These are phyloP conservation scores for Zosterops borbonicus DNA, from an alignment of 2,113 vertebrate genomes.

Conservation along the genomic window DNA sequence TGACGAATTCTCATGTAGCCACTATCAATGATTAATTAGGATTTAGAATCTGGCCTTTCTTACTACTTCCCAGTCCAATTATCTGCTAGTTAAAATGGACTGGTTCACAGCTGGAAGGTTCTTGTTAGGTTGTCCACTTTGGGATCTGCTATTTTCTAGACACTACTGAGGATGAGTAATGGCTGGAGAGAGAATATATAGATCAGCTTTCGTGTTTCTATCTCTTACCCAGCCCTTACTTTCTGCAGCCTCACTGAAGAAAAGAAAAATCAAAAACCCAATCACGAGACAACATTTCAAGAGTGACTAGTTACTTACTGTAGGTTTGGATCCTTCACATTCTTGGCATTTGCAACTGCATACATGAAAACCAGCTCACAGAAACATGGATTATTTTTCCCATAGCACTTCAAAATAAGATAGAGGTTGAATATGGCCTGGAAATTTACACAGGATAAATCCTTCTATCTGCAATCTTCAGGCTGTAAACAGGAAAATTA, in stretches of 20 bases:
- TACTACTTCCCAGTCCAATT: neutral
- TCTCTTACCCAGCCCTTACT: neutral
- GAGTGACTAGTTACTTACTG: neutral
- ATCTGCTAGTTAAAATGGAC: neutral
- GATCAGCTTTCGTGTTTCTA: neutral
- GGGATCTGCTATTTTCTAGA: neutral
- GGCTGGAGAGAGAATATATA: neutral
- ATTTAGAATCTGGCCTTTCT: neutral
- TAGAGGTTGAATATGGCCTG: neutral
- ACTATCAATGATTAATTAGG: neutral
- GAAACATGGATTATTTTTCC: neutral
- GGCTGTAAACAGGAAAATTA: slow-evolving; percentile 4
- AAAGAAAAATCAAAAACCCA: neutral
- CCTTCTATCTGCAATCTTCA: slow-evolving; percentile 25
- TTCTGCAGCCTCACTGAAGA: neutral
- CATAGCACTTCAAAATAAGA: slow-evolving; percentile 11
- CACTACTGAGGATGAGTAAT: neutral
- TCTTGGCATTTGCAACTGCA: slow-evolving; percentile 8
- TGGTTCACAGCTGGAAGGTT: neutral
- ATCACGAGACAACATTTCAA: neutral
- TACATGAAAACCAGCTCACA: slow-evolving; percentile 9
- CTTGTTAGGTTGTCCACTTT: neutral
- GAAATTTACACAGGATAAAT: slow-evolving; percentile 16
- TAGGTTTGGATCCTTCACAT: neutral
- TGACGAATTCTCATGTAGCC: neutral